Evolutionary conservation across 2,888 invertebrate genomes (phyloP).

Genomic region (Cantharis flavilabris): DNA sequence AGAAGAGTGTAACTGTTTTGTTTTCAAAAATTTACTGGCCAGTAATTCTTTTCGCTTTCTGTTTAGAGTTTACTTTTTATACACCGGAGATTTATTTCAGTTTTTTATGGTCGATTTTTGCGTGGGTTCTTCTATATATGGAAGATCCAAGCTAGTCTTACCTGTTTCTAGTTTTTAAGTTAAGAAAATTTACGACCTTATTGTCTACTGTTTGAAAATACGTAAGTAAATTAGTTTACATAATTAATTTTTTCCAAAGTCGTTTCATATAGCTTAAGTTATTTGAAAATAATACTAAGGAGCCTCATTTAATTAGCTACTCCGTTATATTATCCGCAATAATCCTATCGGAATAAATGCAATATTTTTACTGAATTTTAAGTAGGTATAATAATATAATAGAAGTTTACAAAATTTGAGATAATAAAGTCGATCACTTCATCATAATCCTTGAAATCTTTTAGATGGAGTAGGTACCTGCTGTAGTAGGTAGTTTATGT

Average conservation of each 20-base stretch:
- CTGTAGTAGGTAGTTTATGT: neutral
- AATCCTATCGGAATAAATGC: constrained; percentile 35
- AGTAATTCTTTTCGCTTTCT: neutral
- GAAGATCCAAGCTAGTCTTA: constrained; percentile 16
- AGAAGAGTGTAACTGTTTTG: neutral
- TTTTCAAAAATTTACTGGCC: neutral
- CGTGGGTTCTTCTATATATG: constrained; percentile 21
- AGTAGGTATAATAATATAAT: neutral
- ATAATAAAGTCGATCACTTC: constrained; percentile 18
- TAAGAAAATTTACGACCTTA: constrained; percentile 14
- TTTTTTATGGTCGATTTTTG: neutral
- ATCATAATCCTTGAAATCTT: constrained; percentile 17
- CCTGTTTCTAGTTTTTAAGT: constrained; percentile 14
- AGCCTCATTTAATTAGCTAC: constrained; percentile 36
- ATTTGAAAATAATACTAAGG: constrained; percentile 19
- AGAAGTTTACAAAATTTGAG: constrained; percentile 11
- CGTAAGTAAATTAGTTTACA: constrained; percentile 5
- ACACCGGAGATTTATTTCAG: neutral
- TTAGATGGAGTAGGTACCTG: neutral
- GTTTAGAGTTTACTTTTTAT: neutral
- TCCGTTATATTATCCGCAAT: constrained; percentile 37
- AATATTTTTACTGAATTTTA: constrained; percentile 33
- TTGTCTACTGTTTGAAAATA: constrained; percentile 5
- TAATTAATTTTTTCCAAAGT: neutral
- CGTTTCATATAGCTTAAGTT: neutral